Evolutionary conservation across 2,888 invertebrate genomes (phyloP).

Genomic region (Cephus rjabovi): DNA sequence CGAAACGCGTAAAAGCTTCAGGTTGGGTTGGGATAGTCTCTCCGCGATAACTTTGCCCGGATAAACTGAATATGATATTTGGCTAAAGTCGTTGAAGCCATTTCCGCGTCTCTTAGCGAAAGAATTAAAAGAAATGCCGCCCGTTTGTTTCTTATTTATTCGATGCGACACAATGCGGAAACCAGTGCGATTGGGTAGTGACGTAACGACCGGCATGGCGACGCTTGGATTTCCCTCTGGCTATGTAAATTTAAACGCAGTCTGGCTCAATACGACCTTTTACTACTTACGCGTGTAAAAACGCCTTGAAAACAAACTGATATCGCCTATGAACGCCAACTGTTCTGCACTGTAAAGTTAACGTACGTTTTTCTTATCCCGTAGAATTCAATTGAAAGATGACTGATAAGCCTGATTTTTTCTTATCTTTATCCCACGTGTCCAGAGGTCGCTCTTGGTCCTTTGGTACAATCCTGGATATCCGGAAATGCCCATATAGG

Average conservation of each 20-base stretch:
- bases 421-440: no score
- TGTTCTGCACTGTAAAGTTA: neutral
- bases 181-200: neutral
- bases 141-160: constrained; percentile 11
- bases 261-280: neutral
- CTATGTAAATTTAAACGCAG: neutral
- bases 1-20: neutral
- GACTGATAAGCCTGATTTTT: no score
- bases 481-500: no score
- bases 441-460: no score
- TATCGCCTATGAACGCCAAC: neutral
- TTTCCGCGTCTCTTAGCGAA: neutral
- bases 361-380: no score
- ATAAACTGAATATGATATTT: constrained; percentile 11
- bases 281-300: neutral
- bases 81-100: constrained; percentile 7
- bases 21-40: neutral
- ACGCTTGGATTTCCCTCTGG: neutral
- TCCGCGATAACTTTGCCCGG: neutral
- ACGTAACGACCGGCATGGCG: constrained; percentile 1
- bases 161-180: constrained; percentile 21
- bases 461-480: no score
- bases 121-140: constrained; percentile 16
- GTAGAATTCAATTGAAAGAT: no score
- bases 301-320: neutral